A percentile compares a stretch with the other conserved stretches of the same genome.
Evolutionary conservation across 2,888 invertebrate species (phyloP).

Genomic region (Elysia crispata): DNA sequence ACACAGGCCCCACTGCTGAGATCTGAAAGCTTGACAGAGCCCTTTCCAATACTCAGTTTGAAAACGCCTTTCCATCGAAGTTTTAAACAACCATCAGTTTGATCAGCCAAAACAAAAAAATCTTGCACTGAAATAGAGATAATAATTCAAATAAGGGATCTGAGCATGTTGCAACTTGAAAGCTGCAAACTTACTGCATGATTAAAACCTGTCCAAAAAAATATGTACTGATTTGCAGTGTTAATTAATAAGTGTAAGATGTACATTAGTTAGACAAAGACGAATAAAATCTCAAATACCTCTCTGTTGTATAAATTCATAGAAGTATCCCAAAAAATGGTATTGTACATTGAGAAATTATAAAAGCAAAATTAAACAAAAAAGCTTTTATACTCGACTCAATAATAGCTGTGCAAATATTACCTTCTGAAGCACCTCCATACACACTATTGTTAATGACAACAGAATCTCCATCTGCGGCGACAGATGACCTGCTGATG

Average conservation of each 20-base stretch:
- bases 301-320: too few relatives aligned
- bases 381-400: too few relatives aligned
- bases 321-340: too few relatives aligned
- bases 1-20: not conserved
- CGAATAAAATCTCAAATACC: too few relatives aligned
- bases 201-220: not conserved
- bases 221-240: too few relatives aligned
- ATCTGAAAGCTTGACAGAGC: not conserved
- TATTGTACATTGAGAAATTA: too few relatives aligned
- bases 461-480: not conserved
- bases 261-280: too few relatives aligned
- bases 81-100: slow-evolving; percentile 26
- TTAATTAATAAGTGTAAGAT: too few relatives aligned
- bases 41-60: not conserved
- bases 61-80: slow-evolving; percentile 5
- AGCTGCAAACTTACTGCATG: not conserved
- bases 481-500: not conserved
- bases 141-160: not conserved
- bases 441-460: not conserved
- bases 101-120: slow-evolving; percentile 13
- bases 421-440: not conserved
- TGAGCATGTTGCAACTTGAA: not conserved
- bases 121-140: slow-evolving; percentile 23
- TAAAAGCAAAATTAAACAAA: too few relatives aligned
- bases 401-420: too few relatives aligned